phyloP scores from a whole-genome alignment of 53 echinoderm and acorn worm genomes.

The Paelopatides confundens region DNA sequence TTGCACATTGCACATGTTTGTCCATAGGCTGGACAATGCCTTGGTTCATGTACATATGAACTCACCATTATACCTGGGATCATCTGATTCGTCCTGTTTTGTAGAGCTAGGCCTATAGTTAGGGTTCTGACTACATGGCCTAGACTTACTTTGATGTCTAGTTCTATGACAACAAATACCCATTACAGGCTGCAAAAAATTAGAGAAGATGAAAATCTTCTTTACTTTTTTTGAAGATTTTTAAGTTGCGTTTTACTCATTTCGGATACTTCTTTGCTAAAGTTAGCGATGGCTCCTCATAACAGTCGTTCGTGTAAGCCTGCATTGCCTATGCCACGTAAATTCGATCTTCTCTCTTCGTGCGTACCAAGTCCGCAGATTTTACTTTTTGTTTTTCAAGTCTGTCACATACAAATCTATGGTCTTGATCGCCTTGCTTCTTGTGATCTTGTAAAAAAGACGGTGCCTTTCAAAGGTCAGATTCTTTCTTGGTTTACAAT shows the following conservation, averaged over 20 bases:
- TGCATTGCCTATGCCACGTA: constrained; percentile 43
- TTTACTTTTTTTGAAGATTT: neutral
- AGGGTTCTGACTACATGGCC: neutral
- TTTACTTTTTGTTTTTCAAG: constrained; percentile 57
- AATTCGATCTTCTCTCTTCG: constrained; percentile 50
- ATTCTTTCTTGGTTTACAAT: constrained; percentile 54
- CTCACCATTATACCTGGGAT: neutral
- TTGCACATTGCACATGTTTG: neutral
- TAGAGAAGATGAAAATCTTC: too few species aligned
- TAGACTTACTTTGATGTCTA: neutral
- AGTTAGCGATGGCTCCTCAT: neutral
- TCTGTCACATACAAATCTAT: too few species aligned
- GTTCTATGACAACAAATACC: neutral
- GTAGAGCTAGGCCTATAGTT: neutral
- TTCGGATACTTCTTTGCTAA: constrained; percentile 24
- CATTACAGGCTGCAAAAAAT: neutral
- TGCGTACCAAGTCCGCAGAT: constrained; percentile 62
- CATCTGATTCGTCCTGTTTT: neutral
- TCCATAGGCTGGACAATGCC: neutral
- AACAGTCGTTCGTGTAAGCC: constrained; percentile 22
- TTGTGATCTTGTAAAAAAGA: constrained; percentile 55
- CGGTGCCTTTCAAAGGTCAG: constrained; percentile 54
- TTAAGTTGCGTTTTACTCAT: neutral
- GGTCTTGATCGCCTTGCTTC: neutral
- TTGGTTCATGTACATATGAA: neutral